Conservation (phyloP, 2,888 invertebrate species). For the Parnassius orleans region DNA sequence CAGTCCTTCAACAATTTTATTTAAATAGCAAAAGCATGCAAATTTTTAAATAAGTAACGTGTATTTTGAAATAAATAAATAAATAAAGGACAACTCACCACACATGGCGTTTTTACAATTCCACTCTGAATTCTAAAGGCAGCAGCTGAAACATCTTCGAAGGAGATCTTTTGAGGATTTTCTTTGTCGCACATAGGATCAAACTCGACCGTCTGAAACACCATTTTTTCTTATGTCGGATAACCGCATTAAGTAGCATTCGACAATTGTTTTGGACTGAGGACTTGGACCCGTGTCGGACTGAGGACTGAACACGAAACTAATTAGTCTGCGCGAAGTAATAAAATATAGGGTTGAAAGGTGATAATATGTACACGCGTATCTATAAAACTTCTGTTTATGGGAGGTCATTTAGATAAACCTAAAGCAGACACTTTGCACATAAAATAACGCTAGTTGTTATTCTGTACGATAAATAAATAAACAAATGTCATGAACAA, state of each 20-base stretch:
- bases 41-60: background rate
- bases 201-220: conserved; percentile 69
- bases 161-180: conserved; percentile 85
- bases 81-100: conserved; percentile 77
- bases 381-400: conserved; percentile 18
- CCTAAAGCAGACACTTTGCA: background rate
- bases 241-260: conserved; percentile 5
- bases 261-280: no score
- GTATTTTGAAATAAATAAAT: background rate
- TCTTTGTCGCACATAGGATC: conserved; percentile 84
- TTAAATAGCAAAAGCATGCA: background rate
- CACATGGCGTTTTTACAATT: conserved; percentile 91
- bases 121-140: conserved; percentile 93
- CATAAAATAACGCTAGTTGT: conserved; percentile 14
- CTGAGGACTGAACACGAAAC: conserved; percentile 1
- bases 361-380: conserved; percentile 8
- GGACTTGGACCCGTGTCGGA: no score
- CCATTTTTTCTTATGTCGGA: conserved; percentile 50
- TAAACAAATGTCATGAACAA: background rate
- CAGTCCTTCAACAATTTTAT: background rate
- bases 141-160: conserved; percentile 94
- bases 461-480: conserved; percentile 6
- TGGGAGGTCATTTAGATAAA: conserved; percentile 20
- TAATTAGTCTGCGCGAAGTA: conserved; percentile 3
- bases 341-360: conserved; percentile 22